These are phyloP conservation scores for Microctenopoma stevenorrisi DNA, from an alignment of 2,797 vertebrate species.

Conservation along the genomic window DNA sequence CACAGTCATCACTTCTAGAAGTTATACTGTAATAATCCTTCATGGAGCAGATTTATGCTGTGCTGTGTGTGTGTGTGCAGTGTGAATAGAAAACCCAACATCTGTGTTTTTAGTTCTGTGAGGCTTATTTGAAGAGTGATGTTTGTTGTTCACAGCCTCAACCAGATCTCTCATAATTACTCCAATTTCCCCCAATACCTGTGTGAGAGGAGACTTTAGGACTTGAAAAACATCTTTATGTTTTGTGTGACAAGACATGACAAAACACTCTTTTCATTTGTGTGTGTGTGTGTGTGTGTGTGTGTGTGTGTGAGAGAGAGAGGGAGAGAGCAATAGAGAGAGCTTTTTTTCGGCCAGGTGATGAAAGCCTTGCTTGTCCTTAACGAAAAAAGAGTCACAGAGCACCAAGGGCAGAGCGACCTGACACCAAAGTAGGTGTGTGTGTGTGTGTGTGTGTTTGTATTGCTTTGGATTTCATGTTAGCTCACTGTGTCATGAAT, in stretches of 20 bases:
- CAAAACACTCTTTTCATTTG: not conserved
- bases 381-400: slow-evolving; percentile 76
- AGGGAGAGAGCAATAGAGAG: slow-evolving; percentile 33
- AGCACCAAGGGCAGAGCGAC: slow-evolving; percentile 80
- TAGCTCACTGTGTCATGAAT: slow-evolving; percentile 50
- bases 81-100: not conserved
- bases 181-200: slow-evolving; percentile 31
- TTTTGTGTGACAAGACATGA: slow-evolving; percentile 12
- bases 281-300: slow-evolving; percentile 12
- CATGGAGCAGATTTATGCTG: slow-evolving; percentile 12
- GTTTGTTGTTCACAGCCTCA: slow-evolving; percentile 18
- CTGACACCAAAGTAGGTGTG: slow-evolving; percentile 73
- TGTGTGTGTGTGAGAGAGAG: slow-evolving; percentile 16
- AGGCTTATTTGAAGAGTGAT: slow-evolving; percentile 6
- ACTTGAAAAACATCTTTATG: slow-evolving; percentile 15
- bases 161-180: slow-evolving; percentile 17
- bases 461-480: slow-evolving; percentile 52
- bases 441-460: slow-evolving; percentile 46
- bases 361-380: slow-evolving; percentile 76
- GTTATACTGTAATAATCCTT: slow-evolving; percentile 62
- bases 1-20: slow-evolving; percentile 67
- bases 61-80: slow-evolving; percentile 7
- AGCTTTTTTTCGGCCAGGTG: slow-evolving; percentile 67
- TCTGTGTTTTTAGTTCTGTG: not conserved
- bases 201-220: not conserved